phyloP scores from a whole-genome alignment of 2,113 vertebrate genomes.

The Paradoxurus hermaphroditus region DNA sequence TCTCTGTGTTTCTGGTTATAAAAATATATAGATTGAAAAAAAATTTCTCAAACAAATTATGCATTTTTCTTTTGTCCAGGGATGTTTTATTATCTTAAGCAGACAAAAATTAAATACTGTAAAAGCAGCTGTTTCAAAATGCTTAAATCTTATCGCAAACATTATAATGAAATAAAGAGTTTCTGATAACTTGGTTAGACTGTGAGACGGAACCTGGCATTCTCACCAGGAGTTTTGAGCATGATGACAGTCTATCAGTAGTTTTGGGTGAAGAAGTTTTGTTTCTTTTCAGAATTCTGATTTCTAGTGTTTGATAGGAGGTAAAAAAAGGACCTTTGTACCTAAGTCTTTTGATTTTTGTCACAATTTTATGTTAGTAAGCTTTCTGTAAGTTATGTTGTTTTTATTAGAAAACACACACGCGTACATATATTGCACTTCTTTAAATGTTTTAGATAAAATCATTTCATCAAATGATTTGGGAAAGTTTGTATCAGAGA shows the following conservation, averaged over 20 bases:
- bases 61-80: background rate
- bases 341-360: background rate
- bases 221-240: background rate
- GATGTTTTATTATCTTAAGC: background rate
- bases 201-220: background rate
- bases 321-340: background rate
- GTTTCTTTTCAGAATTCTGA: background rate
- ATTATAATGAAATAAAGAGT: background rate
- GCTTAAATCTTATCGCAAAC: background rate
- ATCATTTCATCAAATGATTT: background rate
- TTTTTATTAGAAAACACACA: background rate
- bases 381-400: conserved; percentile 1
- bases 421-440: background rate
- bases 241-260: background rate
- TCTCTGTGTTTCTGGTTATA: background rate
- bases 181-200: background rate
- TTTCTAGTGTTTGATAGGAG: background rate
- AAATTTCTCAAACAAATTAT: background rate
- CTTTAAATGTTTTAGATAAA: conserved; percentile 5
- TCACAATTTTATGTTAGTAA: background rate
- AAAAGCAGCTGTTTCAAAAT: background rate
- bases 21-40: conserved; percentile 15
- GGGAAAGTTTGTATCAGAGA: background rate
- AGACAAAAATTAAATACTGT: background rate
- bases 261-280: background rate